Conservation (phyloP, 2,888 invertebrate species). For the Limnephilus lunatus region DNA sequence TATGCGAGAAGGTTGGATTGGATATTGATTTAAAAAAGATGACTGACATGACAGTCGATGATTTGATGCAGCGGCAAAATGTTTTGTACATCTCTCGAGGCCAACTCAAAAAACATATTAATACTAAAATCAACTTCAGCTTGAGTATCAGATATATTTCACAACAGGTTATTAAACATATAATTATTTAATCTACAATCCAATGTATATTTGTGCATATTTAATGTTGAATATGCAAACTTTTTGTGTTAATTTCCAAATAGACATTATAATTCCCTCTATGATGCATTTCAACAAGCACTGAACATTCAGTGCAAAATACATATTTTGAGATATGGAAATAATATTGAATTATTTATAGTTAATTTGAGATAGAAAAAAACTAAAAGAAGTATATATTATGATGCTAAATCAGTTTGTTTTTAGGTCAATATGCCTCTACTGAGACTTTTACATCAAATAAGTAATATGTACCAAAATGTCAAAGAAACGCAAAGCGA, state of each 20-base stretch:
- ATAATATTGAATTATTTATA: too few relatives aligned
- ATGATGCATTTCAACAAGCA: too few relatives aligned
- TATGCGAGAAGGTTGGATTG: conserved; percentile 93
- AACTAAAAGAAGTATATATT: too few relatives aligned
- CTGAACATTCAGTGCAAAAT: too few relatives aligned
- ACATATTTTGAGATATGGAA: too few relatives aligned
- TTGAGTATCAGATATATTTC: conserved; percentile 92
- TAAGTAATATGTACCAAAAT: conserved; percentile 98
- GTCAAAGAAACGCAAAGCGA: conserved; percentile 96
- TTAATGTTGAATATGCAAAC: neutral
- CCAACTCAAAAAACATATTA: conserved; percentile 93
- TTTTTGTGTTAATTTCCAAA: too few relatives aligned
- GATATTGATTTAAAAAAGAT: conserved; percentile 94
- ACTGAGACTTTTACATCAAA: conserved; percentile 93
- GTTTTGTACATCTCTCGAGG: conserved; percentile 91
- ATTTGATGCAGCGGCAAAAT: conserved; percentile 88
- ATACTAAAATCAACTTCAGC: conserved; percentile 93
- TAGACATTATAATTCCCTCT: too few relatives aligned
- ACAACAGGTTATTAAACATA: conserved; percentile 82
- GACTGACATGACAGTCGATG: conserved; percentile 92
- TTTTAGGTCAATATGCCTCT: conserved; percentile 94
- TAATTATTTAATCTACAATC: conserved; percentile 7
- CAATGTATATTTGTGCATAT: neutral
- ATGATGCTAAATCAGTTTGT: neutral
- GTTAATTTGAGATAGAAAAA: too few relatives aligned